Base-by-base conservation (phyloP, 2,888 invertebrate genomes). In the Coelogynopora nodosa region DNA sequence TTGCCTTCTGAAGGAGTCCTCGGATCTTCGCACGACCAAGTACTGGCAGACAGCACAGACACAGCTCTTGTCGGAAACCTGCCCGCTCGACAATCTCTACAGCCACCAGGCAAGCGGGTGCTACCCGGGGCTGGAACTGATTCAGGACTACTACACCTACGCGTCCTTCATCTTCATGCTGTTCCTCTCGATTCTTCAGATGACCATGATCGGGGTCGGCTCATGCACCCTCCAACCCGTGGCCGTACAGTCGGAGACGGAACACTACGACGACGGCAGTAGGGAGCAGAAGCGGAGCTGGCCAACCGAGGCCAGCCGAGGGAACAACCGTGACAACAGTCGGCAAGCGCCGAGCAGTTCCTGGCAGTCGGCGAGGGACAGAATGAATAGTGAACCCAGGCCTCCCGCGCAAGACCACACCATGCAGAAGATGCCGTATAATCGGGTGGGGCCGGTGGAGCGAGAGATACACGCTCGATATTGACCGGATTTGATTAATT, bases 221-320 rank as follows among this genome's bases (percentile, higher is more conserved):
- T 10, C 23, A 13, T 74, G 74, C 23, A 23, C 23, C 23, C 74
- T 74, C 23, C 18, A 26, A 23, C 49, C 49, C 18, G 49, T 13
- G 5, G 49, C 49, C 49, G 49, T 13, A 18, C 49, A n/a, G n/a
- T n/a, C n/a, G n/a, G n/a, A n/a, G n/a, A 5, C 49, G 49, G 49
- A 18, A 49, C 49, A 10, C 5, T n/a, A 74, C 74, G 23, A 74
- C 74, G 5, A 74, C 27, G 23, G 27, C 74, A 5, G 23, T 2
- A 74, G 74, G 74, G 74, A n/a, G n/a, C n/a, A n/a, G n/a, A n/a
- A n/a, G n/a, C n/a, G n/a, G n/a, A n/a, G n/a, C n/a, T n/a, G n/a
- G n/a, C n/a, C n/a, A n/a, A n/a, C n/a, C n/a, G n/a, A 74, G 23
- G 74, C 74, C 23, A 10, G 18, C 74, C 2, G 26, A 86, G 87